Evolutionary conservation across 2,888 invertebrate species (phyloP), one percentile per base, ranked within the genome.

Genomic region (Drosophila helvetica): DNA sequence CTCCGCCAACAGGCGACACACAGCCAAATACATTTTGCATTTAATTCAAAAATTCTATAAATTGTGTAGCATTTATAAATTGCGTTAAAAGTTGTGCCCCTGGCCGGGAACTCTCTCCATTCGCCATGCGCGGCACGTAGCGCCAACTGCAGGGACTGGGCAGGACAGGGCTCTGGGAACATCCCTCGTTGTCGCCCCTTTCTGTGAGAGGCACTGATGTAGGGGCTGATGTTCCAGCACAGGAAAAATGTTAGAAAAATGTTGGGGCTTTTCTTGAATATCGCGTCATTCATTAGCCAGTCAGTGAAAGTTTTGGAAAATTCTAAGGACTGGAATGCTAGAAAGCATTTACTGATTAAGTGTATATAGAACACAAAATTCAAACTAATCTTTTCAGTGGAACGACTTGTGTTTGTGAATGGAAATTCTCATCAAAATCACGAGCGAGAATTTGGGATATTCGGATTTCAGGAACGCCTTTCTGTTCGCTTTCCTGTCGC

Each of bases 1-100:
- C 77, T 17, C 51, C 27, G 42, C 22, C 52, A 45, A 51, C 43
- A n/a, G 30, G 18, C 42, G 57, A 58, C 63, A 50, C 59, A 52
- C 50, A 30, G 42, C 45, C 30, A 53, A 61, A 53, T 56, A 66
- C 66, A 82, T 77, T 81, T 78, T 64, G 64, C 75, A 79, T 74
- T 80, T 83, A 86, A 83, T 86, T 83, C 84, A 80, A 83, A 79
- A 80, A 73, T 86, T 83, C 86, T 83, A 86, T 86, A 86, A 83
- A 83, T 83, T 86, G 74, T 77, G 73, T 68, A 80, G 82, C 83
- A 75, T 73, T 82, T 80, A 82, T 82, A 86, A 82, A 86, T 82
- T 82, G 82, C 80, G 80, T 86, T 82, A 85, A 86, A 86, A 82
- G 83, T 86, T 86, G 71, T 64, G 62, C 76, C 67, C 86, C 57